Evolutionary conservation across 2,113 vertebrate genomes (phyloP), one percentile per base, ranked within the genome.

Genomic region (Odobenus rosmarus): DNA sequence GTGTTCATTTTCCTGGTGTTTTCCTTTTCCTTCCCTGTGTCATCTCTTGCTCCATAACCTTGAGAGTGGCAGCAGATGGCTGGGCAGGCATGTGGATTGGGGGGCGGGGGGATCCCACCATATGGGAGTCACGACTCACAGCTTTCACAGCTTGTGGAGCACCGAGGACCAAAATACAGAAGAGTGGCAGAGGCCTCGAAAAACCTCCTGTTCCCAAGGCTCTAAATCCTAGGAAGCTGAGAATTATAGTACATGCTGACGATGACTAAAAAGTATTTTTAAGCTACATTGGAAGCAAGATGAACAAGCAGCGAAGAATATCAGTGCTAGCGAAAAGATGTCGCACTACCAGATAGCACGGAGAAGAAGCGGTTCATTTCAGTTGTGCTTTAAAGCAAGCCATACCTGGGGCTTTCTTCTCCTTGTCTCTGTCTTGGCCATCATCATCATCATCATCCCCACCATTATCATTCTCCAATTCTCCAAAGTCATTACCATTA

Each of bases 51-150:
- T 97, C 96, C 84, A 31, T 97, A 98, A 97, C 98, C 97, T 96
- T 97, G 96, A 98, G 87, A 95, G 83, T 81, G 87, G 97, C 59
- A 92, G 96, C 98, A 98, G 98, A 98, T 97, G 97, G 97, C 90
- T 86, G 88, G 97, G 88, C 95, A 95, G 90, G 94, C 97, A 76
- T 93, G 94, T 76, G 69, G 95, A 87, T 76, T 1, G 67, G 93
- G 86, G 64, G 89, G 77, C 94, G 79, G 83, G 87, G 98, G 96
- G 97, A 98, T 96, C 98, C 98, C 97, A 87, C 93, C 98, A 97
- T 96, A 96, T 98, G 98, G 95, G 81, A 96, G 62, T 46, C 80
- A 93, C 96, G 97, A 97, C 96, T 98, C 98, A 98, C 28, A 57
- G 82, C 31, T 92, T 93, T 97, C 88, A 69, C 95, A 97, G 94